These are phyloP conservation scores for Achroia grisella DNA, from an alignment of 1,140 invertebrate species.

Conservation along the genomic window DNA sequence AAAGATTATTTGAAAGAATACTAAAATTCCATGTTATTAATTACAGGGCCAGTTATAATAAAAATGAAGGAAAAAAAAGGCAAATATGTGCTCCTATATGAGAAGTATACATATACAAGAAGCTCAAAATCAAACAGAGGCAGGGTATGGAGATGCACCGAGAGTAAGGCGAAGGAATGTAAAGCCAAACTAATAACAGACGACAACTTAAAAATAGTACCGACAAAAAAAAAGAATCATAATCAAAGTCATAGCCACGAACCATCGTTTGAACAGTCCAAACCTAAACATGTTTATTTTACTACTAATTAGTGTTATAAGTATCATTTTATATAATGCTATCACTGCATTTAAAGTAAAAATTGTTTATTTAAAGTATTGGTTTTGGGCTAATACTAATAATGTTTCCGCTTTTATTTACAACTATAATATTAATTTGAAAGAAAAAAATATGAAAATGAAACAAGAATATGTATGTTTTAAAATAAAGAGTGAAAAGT, in stretches of 20 bases:
- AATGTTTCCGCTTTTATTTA: too few species aligned
- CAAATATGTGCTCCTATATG: conserved; percentile 42
- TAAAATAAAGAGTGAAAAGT: too few species aligned
- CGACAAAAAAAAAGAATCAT: conserved; percentile 19
- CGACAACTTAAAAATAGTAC: conserved; percentile 40
- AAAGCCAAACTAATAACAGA: conserved; percentile 45
- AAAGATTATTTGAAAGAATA: too few species aligned
- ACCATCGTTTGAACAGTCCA: conserved; percentile 22
- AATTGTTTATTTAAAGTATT: too few species aligned
- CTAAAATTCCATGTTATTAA: too few species aligned
- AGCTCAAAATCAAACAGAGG: conserved; percentile 53
- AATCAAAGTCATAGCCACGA: conserved; percentile 30
- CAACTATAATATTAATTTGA: too few species aligned
- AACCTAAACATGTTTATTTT: conserved; percentile 62
- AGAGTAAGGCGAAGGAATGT: conserved; percentile 42
- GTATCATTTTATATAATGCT: too few species aligned
- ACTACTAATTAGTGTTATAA: conserved; percentile 13
- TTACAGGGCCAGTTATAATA: conserved; percentile 53
- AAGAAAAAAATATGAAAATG: too few species aligned
- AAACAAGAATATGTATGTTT: too few species aligned
- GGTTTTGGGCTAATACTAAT: too few species aligned
- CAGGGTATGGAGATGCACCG: conserved; percentile 48
- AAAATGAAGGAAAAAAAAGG: conserved; percentile 38
- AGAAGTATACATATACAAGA: conserved; percentile 33
- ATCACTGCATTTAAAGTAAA: too few species aligned